phyloP scores from a whole-genome alignment of 2,888 invertebrate species.

The Oscheius sp. region DNA sequence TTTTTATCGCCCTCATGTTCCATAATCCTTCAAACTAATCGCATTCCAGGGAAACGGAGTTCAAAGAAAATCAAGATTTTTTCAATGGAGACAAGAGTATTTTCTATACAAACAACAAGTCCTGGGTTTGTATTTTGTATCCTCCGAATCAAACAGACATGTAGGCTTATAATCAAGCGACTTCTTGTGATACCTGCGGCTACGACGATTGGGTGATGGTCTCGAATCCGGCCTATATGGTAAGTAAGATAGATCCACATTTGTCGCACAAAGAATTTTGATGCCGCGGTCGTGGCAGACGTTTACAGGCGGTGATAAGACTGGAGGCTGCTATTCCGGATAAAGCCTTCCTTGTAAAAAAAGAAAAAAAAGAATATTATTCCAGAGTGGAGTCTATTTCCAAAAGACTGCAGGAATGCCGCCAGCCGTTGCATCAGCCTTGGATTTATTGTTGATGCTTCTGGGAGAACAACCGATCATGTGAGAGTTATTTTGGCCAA shows the following conservation, averaged over 20 bases:
- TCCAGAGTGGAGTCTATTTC: not conserved
- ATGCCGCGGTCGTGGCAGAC: constrained; percentile 7
- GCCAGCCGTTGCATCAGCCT: not conserved
- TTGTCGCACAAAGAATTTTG: not conserved
- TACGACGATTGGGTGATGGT: constrained; percentile 36
- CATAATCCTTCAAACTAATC: not conserved
- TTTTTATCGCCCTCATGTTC: not conserved
- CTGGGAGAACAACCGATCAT: constrained; percentile 47
- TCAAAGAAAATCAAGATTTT: constrained; percentile 54
- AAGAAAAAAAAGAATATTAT: not conserved
- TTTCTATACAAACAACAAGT: constrained; percentile 47
- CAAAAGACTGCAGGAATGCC: constrained; percentile 1
- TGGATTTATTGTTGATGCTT: constrained; percentile 38
- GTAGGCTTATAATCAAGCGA: constrained; percentile 40
- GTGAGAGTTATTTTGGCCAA: constrained; percentile 24
- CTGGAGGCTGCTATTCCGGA: constrained; percentile 5
- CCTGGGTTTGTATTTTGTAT: constrained; percentile 34
- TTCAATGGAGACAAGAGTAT: constrained; percentile 45
- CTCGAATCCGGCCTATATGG: constrained; percentile 50
- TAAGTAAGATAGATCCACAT: constrained; percentile 14
- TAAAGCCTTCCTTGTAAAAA: too few species aligned
- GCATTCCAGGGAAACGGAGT: constrained; percentile 56
- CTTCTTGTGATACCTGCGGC: constrained; percentile 39
- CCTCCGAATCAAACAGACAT: not conserved
- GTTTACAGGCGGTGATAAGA: constrained; percentile 3